Conservation (phyloP, 2,888 invertebrate genomes). For the Troglohyphantes excavatus region DNA sequence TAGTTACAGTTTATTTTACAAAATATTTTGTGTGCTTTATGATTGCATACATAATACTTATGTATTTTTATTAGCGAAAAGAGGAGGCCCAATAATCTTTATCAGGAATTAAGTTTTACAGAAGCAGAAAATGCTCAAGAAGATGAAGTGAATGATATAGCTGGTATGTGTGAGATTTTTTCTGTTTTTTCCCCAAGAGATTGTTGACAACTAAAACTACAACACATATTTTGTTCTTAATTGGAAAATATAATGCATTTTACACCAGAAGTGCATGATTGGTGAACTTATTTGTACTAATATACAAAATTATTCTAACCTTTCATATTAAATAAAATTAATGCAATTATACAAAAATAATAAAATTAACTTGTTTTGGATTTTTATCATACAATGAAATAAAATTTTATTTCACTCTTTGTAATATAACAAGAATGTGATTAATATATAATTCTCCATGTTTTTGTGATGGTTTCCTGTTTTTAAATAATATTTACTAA, state of each 20-base stretch:
- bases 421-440: neutral
- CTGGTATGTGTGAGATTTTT: conserved; percentile 87
- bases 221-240: no score
- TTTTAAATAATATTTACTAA: conserved; percentile 62
- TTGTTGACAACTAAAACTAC: no score
- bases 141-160: conserved; percentile 94
- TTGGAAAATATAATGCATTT: neutral
- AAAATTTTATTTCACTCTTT: neutral
- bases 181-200: neutral
- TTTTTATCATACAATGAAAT: neutral
- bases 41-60: neutral
- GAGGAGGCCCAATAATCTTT: conserved; percentile 93
- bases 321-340: neutral
- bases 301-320: neutral
- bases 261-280: neutral
- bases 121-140: conserved; percentile 88
- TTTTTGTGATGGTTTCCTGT: conserved; percentile 40
- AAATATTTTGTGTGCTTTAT: neutral
- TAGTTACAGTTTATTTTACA: no score
- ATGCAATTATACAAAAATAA: no score
- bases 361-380: neutral
- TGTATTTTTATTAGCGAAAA: conserved; percentile 59
- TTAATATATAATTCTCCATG: conserved; percentile 37
- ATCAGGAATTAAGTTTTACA: conserved; percentile 96
- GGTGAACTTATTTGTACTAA: neutral